Evolutionary conservation across 2,888 invertebrate genomes (phyloP), one percentile per base, ranked within the genome.

Genomic region (Nesidiocoris tenuis): DNA sequence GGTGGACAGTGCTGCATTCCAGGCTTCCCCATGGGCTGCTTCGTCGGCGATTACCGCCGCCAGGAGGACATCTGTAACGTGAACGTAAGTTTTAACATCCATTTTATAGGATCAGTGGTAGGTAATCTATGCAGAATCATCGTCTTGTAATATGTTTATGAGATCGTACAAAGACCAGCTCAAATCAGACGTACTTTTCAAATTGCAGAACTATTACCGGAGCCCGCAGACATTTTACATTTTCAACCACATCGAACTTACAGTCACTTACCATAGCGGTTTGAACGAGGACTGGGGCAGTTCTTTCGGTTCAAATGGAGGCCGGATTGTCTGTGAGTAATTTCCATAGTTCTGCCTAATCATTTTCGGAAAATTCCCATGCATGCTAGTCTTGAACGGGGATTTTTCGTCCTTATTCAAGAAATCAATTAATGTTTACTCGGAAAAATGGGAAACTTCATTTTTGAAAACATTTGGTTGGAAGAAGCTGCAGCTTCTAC

Each of bases 21-120:
- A 59, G 98, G 98, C 9, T 99, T 99, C 84, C 98, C 98, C 0
- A 96, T 99, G 93, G 98, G 98, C 3, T 99, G 98, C 83, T 92
- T 81, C 75, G 80, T 80, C 12, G 76, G 79, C 7, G 79, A 79
- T 2, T 76, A 76, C 39, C 76, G 76, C 9, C 76, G 75, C 18
- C 75, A 76, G 22, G 79, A 82, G 72, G 83, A 83, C 74, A 81
- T 82, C 12, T 83, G 83, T 79, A 80, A 80, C 54, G 80, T 81
- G 22, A 80, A 77, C 76, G 82, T 82, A 80, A 79, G 80, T 79
- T 5, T 63, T n/a, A 63, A n/a, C n/a, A n/a, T n/a, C n/a, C n/a
- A n/a, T n/a, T n/a, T n/a, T n/a, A n/a, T n/a, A n/a, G n/a, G n/a
- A n/a, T n/a, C n/a, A n/a, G n/a, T n/a, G n/a, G 1, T 18, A 22